Evolutionary conservation across 1,140 invertebrate genomes (phyloP).

Genomic region (Akabosia matsudoensis): DNA sequence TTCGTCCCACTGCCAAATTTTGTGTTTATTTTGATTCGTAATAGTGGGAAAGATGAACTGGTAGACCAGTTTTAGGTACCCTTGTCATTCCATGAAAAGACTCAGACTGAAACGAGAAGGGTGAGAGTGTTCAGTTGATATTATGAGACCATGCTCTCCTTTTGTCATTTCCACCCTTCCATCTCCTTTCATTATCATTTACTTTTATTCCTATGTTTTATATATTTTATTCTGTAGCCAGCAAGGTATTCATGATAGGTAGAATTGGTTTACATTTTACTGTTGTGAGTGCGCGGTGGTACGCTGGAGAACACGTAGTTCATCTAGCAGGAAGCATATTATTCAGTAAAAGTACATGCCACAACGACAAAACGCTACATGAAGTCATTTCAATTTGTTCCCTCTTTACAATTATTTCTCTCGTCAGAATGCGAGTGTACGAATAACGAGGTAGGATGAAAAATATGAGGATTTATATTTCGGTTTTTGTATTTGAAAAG

Average conservation of each 20-base stretch:
- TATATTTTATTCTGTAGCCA: not conserved
- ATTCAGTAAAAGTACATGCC: not conserved
- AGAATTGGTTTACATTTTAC: too few relatives aligned
- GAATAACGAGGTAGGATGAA: not conserved
- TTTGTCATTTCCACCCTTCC: not conserved
- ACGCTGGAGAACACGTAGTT: too few relatives aligned
- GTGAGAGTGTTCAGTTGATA: not conserved
- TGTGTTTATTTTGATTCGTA: not conserved
- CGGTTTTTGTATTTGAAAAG: not conserved
- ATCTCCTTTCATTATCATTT: not conserved
- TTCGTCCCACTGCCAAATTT: not conserved
- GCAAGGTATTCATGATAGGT: too few relatives aligned
- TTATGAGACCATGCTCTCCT: not conserved
- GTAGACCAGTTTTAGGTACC: not conserved
- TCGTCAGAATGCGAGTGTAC: not conserved
- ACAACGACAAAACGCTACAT: not conserved
- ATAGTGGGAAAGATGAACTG: not conserved
- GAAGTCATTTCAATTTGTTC: conserved; percentile 14
- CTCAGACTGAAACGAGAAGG: not conserved
- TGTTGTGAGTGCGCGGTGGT: too few relatives aligned
- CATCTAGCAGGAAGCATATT: too few relatives aligned
- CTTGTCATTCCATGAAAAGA: not conserved
- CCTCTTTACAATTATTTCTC: not conserved
- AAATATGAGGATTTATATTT: not conserved
- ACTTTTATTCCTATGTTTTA: not conserved